These are phyloP conservation scores for Aldabrachelys gigantea DNA, from an alignment of 2,113 vertebrate genomes.

Conservation along the genomic window DNA sequence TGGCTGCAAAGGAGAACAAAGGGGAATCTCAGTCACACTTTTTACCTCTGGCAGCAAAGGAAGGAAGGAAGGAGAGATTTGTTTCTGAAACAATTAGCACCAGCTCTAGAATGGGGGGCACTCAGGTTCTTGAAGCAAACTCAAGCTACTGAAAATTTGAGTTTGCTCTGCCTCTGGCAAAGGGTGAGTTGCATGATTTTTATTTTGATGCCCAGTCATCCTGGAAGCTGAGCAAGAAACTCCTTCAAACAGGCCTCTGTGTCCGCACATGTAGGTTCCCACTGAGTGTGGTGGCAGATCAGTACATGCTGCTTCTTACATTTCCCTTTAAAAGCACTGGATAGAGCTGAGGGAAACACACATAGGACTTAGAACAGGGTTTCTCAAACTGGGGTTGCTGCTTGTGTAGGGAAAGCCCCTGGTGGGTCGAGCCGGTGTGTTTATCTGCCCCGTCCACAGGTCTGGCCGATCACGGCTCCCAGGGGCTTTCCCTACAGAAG, in stretches of 20 bases:
- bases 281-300: accelerated
- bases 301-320: background rate
- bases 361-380: background rate
- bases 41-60: background rate
- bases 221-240: background rate
- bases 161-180: background rate
- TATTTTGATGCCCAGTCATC: background rate
- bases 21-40: background rate
- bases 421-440: too few relatives aligned
- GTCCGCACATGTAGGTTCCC: background rate
- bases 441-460: too few relatives aligned
- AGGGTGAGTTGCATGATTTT: background rate
- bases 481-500: too few relatives aligned
- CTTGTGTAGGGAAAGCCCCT: too few relatives aligned
- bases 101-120: background rate
- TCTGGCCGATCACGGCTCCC: too few relatives aligned
- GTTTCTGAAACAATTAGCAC: background rate
- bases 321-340: background rate
- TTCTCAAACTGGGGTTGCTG: too few relatives aligned
- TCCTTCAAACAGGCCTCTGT: background rate
- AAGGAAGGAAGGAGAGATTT: background rate
- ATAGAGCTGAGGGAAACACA: background rate
- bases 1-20: background rate
- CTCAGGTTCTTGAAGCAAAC: too few relatives aligned
- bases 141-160: too few relatives aligned